Evolutionary conservation across 1,140 invertebrate genomes (phyloP), one percentile per base, ranked within the genome.

Genomic region (Colletes gigas): DNA sequence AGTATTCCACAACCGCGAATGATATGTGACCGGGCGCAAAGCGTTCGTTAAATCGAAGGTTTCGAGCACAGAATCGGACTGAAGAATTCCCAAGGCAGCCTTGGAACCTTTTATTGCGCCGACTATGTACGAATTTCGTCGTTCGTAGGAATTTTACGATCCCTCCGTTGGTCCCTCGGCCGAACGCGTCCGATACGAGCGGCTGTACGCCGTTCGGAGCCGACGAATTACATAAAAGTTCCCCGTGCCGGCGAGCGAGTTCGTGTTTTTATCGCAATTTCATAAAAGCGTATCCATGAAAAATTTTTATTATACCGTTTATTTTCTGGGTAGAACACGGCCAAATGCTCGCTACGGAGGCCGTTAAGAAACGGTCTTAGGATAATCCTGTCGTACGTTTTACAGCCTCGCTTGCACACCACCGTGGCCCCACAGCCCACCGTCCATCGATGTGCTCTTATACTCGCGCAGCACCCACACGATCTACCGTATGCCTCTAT

Each of bases 381-480:
- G 75, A 79, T 78, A 74, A 83, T 82, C 76, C 74, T 75, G 77
- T 80, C 69, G 39, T 69, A 60, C 55, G 78, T 81, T 84, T 85
- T 77, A 87, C 87, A 73, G 82, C 79, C 76, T 69, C 82, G 66
- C 80, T 81, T 86, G 83, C 84, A 83, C 83, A 83, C 73, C 82
- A 82, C 81, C 82, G 50, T 66, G 6, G 6, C 4, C 60, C 47
- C 76, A 70, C 83, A 84, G n/a, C 83, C 79, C 73, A 75, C 73
- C 83, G 78, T 30, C 30, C 2, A 82, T 62, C 74, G 65, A 78
- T 84, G 81, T 81, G 67, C 67, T 62, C 47, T 21, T 57, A 65
- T 59, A 82, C 19, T 60, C 63, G 44, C 19, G 30, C 55, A 30
- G 47, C 63, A 76, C 65, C 81, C 71, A 77, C 62, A 78, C 55